Evolutionary conservation across 2,797 vertebrate genomes (phyloP), one percentile per base, ranked within the genome.

Genomic region (Falco columbarius): DNA sequence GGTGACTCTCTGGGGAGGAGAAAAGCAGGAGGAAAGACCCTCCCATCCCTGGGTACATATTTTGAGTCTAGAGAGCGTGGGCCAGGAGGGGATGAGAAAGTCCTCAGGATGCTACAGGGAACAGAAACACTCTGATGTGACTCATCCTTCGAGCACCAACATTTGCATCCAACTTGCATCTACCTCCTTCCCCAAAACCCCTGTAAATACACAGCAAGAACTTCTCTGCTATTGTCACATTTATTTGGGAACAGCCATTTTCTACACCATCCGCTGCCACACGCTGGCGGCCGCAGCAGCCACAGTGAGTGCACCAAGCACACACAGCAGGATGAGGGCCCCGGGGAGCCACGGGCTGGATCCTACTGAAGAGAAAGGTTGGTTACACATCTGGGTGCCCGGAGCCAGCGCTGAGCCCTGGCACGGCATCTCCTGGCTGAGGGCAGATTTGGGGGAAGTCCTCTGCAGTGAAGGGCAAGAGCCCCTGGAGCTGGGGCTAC

Each of bases 181-280:
- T 17, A 8, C 9, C 27, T 65, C 30, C 61, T 73, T 85, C 38
- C 59, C 58, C 12, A 23, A 20, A 68, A 32, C 1, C 14, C 30
- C 58, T 24, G 24, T 16, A 54, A 71, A 66, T 46, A 59, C 42
- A 77, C 36, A 88, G 24, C 51, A 32, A 55, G 17, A 46, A 9
- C 13, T 7, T 62, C 38, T 80, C 56, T 95, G 88, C 88, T 84
- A 6, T 46, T 61, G 38, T 22, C 63, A 56, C 1, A 0, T 97
- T 97, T 97, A 97, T 96, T 97, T 63, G 54, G 51, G 52, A 61
- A 24, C 26, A 34, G 63, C 14, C 12, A 1, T 26, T 81, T 63
- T 26, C 67, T 92, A 85, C 10, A 0, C 11, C 4, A 1, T 32
- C 23, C 8, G 11, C 27, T 29, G 24, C 67, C 96, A 95, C 5